A percentile compares a stretch with the other conserved stretches of the same genome.
phyloP scores from a whole-genome alignment of 2,888 invertebrate genomes.

The Phengaris arion region DNA sequence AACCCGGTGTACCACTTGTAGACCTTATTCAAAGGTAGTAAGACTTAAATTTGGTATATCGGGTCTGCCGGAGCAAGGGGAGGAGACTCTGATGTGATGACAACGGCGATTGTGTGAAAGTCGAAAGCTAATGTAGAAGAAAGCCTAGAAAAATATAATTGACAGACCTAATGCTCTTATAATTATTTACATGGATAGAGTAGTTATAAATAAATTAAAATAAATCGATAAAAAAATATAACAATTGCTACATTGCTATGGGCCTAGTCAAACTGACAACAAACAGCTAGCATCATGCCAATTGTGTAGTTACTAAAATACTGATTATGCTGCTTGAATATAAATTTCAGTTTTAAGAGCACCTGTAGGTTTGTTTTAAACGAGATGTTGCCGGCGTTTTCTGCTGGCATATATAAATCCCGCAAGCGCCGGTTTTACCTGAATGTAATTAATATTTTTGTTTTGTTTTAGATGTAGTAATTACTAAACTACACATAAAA shows the following conservation, averaged over 20 bases:
- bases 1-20: background rate
- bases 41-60: background rate
- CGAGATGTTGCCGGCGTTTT: no score
- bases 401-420: no score
- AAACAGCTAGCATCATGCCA: no score
- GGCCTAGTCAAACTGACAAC: background rate
- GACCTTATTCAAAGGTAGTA: background rate
- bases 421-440: no score
- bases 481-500: no score
- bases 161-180: background rate
- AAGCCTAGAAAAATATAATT: constrained; percentile 20
- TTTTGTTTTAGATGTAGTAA: no score
- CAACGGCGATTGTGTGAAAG: constrained; percentile 20
- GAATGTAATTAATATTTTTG: no score
- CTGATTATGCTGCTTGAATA: no score
- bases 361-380: no score
- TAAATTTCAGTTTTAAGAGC: no score
- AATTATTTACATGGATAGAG: background rate
- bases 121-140: constrained; percentile 18
- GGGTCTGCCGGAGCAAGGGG: background rate
- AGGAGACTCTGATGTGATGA: background rate
- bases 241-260: background rate
- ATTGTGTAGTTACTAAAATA: no score
- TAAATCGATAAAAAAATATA: background rate
- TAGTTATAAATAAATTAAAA: background rate